Conservation (phyloP, 2,888 invertebrate species). For the Rhodophaea formosa region DNA sequence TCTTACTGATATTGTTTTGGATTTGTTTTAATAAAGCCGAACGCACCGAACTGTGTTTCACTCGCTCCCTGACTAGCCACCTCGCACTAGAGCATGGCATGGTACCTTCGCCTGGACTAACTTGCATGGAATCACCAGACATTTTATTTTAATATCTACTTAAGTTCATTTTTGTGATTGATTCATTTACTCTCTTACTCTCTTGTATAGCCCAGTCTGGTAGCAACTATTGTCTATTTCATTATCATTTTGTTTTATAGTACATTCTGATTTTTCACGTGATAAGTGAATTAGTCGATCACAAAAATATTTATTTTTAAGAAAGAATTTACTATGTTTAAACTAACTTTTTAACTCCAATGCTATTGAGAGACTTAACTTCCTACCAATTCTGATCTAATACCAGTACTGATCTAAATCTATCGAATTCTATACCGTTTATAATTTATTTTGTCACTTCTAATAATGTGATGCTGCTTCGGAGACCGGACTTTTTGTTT, state of each 20-base stretch:
- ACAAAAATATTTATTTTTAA: conserved; percentile 39
- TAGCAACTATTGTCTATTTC: conserved; percentile 23
- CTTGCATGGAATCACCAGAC: conserved; percentile 59
- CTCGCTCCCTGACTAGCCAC: conserved; percentile 68
- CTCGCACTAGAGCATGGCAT: conserved; percentile 76
- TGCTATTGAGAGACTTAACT: conserved; percentile 23
- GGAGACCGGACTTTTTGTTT: conserved; percentile 74
- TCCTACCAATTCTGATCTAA: conserved; percentile 18
- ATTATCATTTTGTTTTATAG: too few species aligned
- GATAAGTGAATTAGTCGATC: conserved; percentile 48
- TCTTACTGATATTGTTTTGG: conserved; percentile 58
- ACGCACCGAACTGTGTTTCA: conserved; percentile 80
- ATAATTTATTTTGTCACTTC: conserved; percentile 62
- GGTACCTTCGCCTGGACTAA: conserved; percentile 56
- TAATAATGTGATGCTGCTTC: conserved; percentile 79
- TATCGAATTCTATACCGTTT: conserved; percentile 33
- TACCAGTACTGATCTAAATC: conserved; percentile 32
- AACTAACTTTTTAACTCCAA: conserved; percentile 22
- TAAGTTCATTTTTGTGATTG: conserved; percentile 43
- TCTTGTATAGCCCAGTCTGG: conserved; percentile 19
- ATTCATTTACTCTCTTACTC: conserved; percentile 39
- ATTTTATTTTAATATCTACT: conserved; percentile 32
- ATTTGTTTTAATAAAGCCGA: conserved; percentile 73
- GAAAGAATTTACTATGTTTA: conserved; percentile 27
- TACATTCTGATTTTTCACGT: too few species aligned